Conservation (phyloP, 2,888 invertebrate species). For the Trichogramma dendrolimi region DNA sequence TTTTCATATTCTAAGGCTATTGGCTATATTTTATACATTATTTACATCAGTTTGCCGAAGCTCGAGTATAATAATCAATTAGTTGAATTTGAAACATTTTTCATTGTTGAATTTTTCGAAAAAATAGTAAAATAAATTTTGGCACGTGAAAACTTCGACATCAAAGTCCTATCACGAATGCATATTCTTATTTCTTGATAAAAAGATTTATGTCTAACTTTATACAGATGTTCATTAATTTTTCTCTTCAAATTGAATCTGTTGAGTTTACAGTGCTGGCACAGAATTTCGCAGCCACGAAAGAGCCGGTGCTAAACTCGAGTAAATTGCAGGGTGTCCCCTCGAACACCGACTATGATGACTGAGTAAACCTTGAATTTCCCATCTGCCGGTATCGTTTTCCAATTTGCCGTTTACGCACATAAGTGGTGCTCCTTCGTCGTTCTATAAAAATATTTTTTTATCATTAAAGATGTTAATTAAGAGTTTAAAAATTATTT, state of each 20-base stretch:
- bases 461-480: background rate
- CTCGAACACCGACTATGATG: constrained; percentile 61
- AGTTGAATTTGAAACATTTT: constrained; percentile 17
- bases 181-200: constrained; percentile 9
- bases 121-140: constrained; percentile 1
- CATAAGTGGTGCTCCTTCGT: constrained; percentile 65
- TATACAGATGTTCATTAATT: constrained; percentile 17
- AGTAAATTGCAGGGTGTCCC: constrained; percentile 59
- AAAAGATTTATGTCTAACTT: constrained; percentile 20
- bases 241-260: constrained; percentile 35
- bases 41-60: constrained; percentile 30
- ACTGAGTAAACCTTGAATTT: constrained; percentile 60
- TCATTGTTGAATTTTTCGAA: no score
- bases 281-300: constrained; percentile 48
- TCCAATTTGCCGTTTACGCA: constrained; percentile 51
- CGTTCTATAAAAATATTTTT: constrained; percentile 57
- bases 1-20: constrained; percentile 18
- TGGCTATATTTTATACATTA: constrained; percentile 26
- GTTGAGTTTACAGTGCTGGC: constrained; percentile 42
- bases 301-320: constrained; percentile 45
- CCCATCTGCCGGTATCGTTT: constrained; percentile 56
- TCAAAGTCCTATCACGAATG: background rate
- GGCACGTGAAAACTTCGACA: constrained; percentile 24
- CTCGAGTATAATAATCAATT: constrained; percentile 12
- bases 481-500: background rate